Base-by-base conservation (phyloP, 2,888 invertebrate species). In the Apomyelois bistriatella region DNA sequence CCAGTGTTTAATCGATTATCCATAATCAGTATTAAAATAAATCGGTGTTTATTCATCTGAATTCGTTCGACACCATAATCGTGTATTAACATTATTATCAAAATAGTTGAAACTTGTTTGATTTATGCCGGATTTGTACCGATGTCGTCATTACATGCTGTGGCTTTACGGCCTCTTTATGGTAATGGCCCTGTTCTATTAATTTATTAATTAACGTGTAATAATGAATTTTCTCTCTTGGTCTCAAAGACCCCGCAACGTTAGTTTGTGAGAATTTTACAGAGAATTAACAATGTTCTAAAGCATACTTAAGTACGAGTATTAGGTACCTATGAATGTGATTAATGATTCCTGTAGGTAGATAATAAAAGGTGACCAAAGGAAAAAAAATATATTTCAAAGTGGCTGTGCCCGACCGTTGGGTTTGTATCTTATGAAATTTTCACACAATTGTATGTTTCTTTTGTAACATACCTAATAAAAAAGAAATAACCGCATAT, bases 31-130 rank as follows among this genome's bases (percentile, higher is more conserved):
- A 22, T 22, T 22, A 5, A 22, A 22, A 9, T 37, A 10, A 38
- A 38, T 13, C 1, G 5, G 7, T 46, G 3, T 32, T 32, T 22
- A 17, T 15, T 28, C 8, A 35, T 46, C 10, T 3, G 46, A 32
- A n/a, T n/a, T n/a, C 32, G 15, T 13, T 4, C 16, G 32, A 15
- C 30, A 32, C 22, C 22, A 13, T 28, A 46, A 15, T 46, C 16
- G 30, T 30, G 12, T 30, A 46, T 46, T 15, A 46, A 32, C 13
- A 32, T 46, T 15, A 56, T 53, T 55, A 54, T 52, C 53, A 55
- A 56, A 57, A 53, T 54, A 51, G 48, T 54, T 37, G 22, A 22
- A 52, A 9, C 51, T 56, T 32, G 13, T 32, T 46, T 46, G 10
- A 46, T 46, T 35, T 46, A 46, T 35, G 13, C 32, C 46, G 16